Base-by-base conservation (phyloP, 2,113 vertebrate species). In the Hepsetus odoe region DNA sequence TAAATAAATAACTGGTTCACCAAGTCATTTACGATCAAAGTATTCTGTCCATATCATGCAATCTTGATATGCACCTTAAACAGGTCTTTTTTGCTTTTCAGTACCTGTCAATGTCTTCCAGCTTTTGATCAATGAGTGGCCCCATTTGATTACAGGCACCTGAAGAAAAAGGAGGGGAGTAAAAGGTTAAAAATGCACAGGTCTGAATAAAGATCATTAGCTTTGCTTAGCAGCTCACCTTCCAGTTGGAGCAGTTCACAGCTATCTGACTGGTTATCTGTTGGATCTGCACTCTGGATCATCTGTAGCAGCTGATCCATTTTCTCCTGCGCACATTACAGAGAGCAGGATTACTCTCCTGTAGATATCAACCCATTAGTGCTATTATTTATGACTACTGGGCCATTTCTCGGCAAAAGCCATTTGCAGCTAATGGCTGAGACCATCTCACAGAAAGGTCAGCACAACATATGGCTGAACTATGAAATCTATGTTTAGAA, bases 131-230 rank as follows among this genome's bases (percentile, higher is more conserved):
- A 91, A 98, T 99, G 76, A 99, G 95, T 24, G 98, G 98, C 79
- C 96, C 96, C 98, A 99, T 99, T 88, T 99, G 98, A 86, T 99
- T 97, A 88, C 98, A 99, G 65, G 95, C 94, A 86, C 95, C 98
- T 99, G 53, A 62, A 6, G 24, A 44, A 18, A 69, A 64, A 44
- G n/a, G n/a, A n/a, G n/a, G n/a, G 49, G 26, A 53, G 68, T 16
- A 3, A 28, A 76, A 40, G 12, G 49, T 10, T 30, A 22, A 14
- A 28, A 64, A 22, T 42, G 28, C 26, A 4, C 33, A 32, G 11
- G 22, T n/a, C n/a, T n/a, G 24, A 59, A 14, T 32, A 51, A 20
- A 42, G 5, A 11, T 20, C 22, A 44, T 13, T 1, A 16, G 16
- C 3, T n/a, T 0, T 26, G 32, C 26, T 58, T n/a, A n/a, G 44